phyloP scores from a whole-genome alignment of 2,797 vertebrate genomes.

The Peromyscus melanophrys region DNA sequence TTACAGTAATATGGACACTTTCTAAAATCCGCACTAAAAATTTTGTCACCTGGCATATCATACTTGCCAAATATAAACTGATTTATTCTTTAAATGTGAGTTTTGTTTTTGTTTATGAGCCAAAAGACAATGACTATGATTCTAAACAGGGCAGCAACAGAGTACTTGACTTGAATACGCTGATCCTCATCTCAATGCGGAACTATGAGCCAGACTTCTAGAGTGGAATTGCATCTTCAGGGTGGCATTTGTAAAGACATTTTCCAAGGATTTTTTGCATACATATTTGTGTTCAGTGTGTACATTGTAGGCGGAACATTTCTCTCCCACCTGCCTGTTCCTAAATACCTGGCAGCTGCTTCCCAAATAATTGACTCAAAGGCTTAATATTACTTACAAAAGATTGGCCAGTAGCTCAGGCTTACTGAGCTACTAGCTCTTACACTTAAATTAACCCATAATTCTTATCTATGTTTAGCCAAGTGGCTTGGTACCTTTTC shows the following conservation, averaged over 20 bases:
- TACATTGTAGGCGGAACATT: too few relatives aligned
- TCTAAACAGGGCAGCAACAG: neutral
- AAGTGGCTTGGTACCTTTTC: too few relatives aligned
- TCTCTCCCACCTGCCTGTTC: too few relatives aligned
- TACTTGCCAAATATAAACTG: neutral
- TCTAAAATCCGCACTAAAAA: conserved; percentile 46
- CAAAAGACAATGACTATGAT: neutral
- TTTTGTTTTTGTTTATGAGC: conserved; percentile 29
- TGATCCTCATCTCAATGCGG: neutral
- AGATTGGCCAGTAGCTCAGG: too few relatives aligned
- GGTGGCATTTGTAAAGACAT: neutral
- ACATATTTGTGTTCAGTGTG: neutral
- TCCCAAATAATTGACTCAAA: too few relatives aligned
- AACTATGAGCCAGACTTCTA: neutral
- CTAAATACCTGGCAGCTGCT: too few relatives aligned
- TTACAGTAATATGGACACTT: conserved; percentile 6
- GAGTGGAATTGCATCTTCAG: neutral
- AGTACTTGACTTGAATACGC: conserved; percentile 1
- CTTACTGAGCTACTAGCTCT: too few relatives aligned
- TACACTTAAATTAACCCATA: too few relatives aligned
- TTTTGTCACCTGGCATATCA: neutral
- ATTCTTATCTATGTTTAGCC: too few relatives aligned
- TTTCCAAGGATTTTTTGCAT: neutral
- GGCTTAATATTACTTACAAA: too few relatives aligned
- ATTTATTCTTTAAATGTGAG: neutral